phyloP scores from a whole-genome alignment of 1,140 invertebrate species.

The Hydropsyche tenuis region DNA sequence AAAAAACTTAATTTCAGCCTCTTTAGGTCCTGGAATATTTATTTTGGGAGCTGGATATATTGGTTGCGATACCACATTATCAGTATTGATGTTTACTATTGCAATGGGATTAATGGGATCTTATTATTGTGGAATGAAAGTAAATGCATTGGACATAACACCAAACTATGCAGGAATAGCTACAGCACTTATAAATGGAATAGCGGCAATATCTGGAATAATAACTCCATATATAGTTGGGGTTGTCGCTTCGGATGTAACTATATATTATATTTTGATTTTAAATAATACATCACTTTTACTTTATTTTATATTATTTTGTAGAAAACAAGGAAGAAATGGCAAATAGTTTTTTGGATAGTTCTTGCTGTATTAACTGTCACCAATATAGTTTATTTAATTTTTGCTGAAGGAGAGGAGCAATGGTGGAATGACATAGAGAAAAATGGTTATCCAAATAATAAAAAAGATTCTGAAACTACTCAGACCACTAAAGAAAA shows the following conservation, averaged over 20 bases:
- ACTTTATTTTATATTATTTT: neutral
- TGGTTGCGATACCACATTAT: conserved; percentile 58
- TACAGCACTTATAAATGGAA: conserved; percentile 80
- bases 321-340: conserved; percentile 58
- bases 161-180: conserved; percentile 78
- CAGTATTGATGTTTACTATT: conserved; percentile 70
- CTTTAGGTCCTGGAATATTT: conserved; percentile 64
- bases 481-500: too few species aligned
- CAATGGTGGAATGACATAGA: conserved; percentile 68
- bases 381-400: conserved; percentile 70
- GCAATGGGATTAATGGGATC: conserved; percentile 75
- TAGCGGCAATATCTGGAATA: conserved; percentile 78
- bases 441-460: conserved; percentile 45
- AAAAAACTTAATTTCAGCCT: too few species aligned
- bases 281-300: neutral
- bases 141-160: conserved; percentile 80
- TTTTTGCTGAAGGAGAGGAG: conserved; percentile 70
- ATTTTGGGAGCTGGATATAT: conserved; percentile 68
- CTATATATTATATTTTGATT: neutral
- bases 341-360: conserved; percentile 80
- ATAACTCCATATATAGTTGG: conserved; percentile 79
- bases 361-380: conserved; percentile 69
- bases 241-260: conserved; percentile 75
- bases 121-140: conserved; percentile 71
- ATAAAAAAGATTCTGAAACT: too few species aligned